Percentiles rank a stretch among this genome's conserved stretches.
These are phyloP conservation scores for Ectobius pallidus DNA, from an alignment of 2,888 invertebrate species.

Conservation along the genomic window DNA sequence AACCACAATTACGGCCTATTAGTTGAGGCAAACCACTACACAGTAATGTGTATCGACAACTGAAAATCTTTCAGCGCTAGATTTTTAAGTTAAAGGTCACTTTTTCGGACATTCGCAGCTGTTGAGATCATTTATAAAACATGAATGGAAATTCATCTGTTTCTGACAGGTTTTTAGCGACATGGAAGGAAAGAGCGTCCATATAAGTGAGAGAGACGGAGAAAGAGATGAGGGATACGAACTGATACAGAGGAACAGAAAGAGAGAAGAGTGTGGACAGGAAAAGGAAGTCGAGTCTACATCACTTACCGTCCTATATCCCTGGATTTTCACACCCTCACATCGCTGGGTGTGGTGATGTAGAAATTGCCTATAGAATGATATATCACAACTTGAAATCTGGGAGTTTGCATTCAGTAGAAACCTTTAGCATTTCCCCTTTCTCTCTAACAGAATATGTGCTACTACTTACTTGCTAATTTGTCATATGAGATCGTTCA, in stretches of 20 bases:
- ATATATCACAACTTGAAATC: constrained; percentile 3
- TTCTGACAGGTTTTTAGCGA: constrained; percentile 14
- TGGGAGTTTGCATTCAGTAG: background rate
- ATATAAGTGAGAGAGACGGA: background rate
- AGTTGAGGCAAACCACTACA: too few species aligned
- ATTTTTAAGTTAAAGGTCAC: too few species aligned
- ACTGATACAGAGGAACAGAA: too few species aligned
- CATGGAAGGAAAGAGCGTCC: background rate
- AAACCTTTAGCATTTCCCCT: too few species aligned
- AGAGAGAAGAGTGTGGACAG: too few species aligned
- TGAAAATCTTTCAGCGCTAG: too few species aligned
- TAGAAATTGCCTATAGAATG: constrained; percentile 10
- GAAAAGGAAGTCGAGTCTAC: background rate
- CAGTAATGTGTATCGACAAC: too few species aligned
- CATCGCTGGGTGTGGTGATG: background rate
- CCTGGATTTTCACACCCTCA: constrained; percentile 3
- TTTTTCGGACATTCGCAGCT: background rate
- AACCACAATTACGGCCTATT: too few species aligned
- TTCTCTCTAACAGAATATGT: constrained; percentile 3
- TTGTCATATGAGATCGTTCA: background rate
- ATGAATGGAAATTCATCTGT: constrained; percentile 20
- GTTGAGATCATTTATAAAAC: background rate
- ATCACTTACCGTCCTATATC: constrained; percentile 12
- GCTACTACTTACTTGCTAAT: constrained; percentile 5
- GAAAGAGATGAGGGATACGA: background rate